phyloP scores from a whole-genome alignment of 2,888 invertebrate species.

The Drosophila neotestacea region DNA sequence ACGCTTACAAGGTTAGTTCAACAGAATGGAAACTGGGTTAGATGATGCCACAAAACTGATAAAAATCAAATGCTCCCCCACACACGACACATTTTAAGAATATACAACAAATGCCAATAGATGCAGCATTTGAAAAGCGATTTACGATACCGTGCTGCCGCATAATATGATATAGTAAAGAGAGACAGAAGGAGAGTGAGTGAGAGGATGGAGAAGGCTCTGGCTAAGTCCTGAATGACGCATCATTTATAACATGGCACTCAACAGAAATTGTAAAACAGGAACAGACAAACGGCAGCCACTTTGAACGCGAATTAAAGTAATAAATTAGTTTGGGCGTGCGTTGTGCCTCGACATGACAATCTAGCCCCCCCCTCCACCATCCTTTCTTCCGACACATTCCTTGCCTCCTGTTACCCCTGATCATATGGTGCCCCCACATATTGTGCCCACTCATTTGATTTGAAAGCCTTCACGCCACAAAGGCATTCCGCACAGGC shows the following conservation, averaged over 20 bases:
- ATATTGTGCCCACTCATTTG: constrained; percentile 68
- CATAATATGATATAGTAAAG: constrained; percentile 71
- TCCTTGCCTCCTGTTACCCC: not conserved
- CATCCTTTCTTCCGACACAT: not conserved
- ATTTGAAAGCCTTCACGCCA: constrained; percentile 73
- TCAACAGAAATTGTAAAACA: constrained; percentile 72
- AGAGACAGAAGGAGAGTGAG: not conserved
- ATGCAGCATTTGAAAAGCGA: constrained; percentile 71
- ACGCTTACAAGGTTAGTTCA: constrained; percentile 69
- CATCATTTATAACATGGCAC: constrained; percentile 74
- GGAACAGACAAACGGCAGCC: constrained; percentile 70
- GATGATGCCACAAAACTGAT: constrained; percentile 63
- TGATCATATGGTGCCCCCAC: constrained; percentile 33
- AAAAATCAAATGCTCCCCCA: constrained; percentile 48
- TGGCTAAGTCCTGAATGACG: constrained; percentile 59
- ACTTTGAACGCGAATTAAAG: constrained; percentile 72
- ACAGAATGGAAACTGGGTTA: constrained; percentile 63
- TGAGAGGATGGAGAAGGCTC: not conserved
- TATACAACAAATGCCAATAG: constrained; percentile 63
- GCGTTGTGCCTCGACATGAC: constrained; percentile 47
- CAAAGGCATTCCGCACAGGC: constrained; percentile 62
- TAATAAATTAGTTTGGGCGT: constrained; percentile 69
- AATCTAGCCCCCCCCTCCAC: constrained; percentile 18
- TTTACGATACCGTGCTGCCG: constrained; percentile 73
- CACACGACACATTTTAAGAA: constrained; percentile 8